Conservation (phyloP, 2,797 vertebrate genomes). For the Apodemus agrarius region DNA sequence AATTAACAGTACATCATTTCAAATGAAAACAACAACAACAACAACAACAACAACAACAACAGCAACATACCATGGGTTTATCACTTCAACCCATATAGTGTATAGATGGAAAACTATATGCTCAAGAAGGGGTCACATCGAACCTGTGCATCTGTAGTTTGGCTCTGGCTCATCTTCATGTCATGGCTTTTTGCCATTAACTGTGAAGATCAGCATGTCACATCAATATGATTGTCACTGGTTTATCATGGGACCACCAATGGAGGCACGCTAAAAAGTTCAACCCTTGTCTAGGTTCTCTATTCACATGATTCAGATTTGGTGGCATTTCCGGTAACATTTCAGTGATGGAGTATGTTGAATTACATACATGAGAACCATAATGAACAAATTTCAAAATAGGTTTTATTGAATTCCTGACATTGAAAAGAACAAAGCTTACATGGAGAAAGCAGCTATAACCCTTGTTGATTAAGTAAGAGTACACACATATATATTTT, state of each 20-base stretch:
- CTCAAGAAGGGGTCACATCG: not conserved
- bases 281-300: not conserved
- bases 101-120: not conserved
- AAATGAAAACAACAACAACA: not conserved
- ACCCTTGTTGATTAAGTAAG: constrained; percentile 34
- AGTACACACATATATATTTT: too few species aligned
- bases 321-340: not conserved
- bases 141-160: not conserved
- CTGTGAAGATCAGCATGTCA: not conserved
- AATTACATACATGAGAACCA: not conserved
- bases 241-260: not conserved
- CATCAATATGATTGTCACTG: not conserved
- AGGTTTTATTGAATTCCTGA: not conserved
- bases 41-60: not conserved
- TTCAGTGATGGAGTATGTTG: not conserved
- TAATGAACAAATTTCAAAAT: not conserved
- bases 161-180: not conserved
- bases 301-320: not conserved
- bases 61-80: not conserved
- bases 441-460: not conserved
- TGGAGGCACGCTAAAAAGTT: not conserved
- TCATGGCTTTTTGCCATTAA: not conserved
- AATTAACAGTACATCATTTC: constrained; percentile 45
- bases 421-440: not conserved
- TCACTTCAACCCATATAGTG: not conserved